A percentile compares a stretch with the other conserved stretches of the same genome.
Evolutionary conservation across 2,888 invertebrate genomes (phyloP).

Genomic region (Scaptodrosophila latifasciaeformis): DNA sequence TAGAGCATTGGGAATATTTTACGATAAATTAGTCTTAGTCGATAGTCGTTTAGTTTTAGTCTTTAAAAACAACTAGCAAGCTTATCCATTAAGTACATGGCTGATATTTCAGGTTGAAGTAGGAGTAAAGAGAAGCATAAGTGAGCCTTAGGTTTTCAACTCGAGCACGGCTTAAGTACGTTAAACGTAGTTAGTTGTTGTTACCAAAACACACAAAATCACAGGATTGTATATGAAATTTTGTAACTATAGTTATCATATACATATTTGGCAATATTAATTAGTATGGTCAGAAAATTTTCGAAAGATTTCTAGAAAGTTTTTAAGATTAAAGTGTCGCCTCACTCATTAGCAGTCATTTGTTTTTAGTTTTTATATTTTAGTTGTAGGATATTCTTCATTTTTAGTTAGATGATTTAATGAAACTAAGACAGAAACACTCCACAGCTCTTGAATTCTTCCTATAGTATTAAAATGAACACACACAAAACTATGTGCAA

Average conservation of each 20-base stretch:
- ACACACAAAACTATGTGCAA: too few species aligned
- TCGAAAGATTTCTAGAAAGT: background rate
- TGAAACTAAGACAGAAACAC: background rate
- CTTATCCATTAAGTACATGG: background rate
- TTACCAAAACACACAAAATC: constrained; percentile 16
- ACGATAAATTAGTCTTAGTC: constrained; percentile 16
- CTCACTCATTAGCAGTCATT: constrained; percentile 44
- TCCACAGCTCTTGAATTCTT: too few species aligned
- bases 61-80: constrained; percentile 33
- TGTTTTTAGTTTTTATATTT: constrained; percentile 22
- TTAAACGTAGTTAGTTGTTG: constrained; percentile 54
- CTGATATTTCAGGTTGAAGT: background rate
- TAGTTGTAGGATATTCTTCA: too few species aligned
- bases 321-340: too few species aligned
- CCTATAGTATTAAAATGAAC: too few species aligned
- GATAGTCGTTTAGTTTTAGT: constrained; percentile 26
- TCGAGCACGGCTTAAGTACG: constrained; percentile 58
- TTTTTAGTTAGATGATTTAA: constrained; percentile 24
- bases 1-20: constrained; percentile 35
- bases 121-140: too few species aligned
- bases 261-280: too few species aligned
- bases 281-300: too few species aligned
- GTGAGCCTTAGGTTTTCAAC: background rate
- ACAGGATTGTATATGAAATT: constrained; percentile 5
- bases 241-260: constrained; percentile 1